A percentile compares a stretch with the other conserved stretches of the same genome.
phyloP scores from a whole-genome alignment of 2,888 invertebrate genomes.

The Gasteruption jaculator region DNA sequence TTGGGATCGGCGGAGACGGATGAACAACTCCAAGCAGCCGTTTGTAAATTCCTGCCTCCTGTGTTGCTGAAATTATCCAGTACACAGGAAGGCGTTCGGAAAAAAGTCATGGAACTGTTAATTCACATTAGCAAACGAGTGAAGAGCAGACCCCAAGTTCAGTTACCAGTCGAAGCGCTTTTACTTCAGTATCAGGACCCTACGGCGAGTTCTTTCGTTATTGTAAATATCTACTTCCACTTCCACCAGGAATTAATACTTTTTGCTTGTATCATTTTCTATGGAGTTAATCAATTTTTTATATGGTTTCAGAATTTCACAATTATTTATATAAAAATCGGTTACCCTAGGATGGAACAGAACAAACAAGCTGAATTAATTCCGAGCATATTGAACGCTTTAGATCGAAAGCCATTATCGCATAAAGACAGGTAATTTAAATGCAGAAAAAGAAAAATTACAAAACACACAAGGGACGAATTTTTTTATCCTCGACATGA shows the following conservation, averaged over 20 bases:
- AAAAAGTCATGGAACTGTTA: slow-evolving; percentile 86
- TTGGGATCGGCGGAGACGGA: slow-evolving; percentile 87
- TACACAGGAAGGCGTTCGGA: slow-evolving; percentile 75
- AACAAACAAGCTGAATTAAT: slow-evolving; percentile 73
- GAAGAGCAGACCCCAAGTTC: slow-evolving; percentile 77
- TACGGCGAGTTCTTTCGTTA: slow-evolving; percentile 71
- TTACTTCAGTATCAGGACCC: slow-evolving; percentile 77
- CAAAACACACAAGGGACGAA: slow-evolving; percentile 2
- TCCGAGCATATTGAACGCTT: slow-evolving; percentile 70
- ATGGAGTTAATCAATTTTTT: neutral
- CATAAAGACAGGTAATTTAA: slow-evolving; percentile 75
- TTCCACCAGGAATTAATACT: neutral
- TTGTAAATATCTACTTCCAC: slow-evolving; percentile 53
- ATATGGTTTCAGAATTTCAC: slow-evolving; percentile 74
- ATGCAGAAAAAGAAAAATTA: slow-evolving; percentile 2
- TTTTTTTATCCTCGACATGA: slow-evolving; percentile 3
- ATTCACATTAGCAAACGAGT: slow-evolving; percentile 88
- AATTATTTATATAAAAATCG: slow-evolving; percentile 89
- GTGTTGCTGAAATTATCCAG: slow-evolving; percentile 88
- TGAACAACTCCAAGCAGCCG: slow-evolving; percentile 78
- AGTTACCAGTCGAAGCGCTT: slow-evolving; percentile 80
- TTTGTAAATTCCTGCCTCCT: slow-evolving; percentile 80
- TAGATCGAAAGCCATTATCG: slow-evolving; percentile 74
- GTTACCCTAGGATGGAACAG: slow-evolving; percentile 75
- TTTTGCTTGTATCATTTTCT: neutral